Evolutionary conservation across 2,888 invertebrate species (phyloP), one percentile per base, ranked within the genome.

Genomic region (Tiliacea aurago): DNA sequence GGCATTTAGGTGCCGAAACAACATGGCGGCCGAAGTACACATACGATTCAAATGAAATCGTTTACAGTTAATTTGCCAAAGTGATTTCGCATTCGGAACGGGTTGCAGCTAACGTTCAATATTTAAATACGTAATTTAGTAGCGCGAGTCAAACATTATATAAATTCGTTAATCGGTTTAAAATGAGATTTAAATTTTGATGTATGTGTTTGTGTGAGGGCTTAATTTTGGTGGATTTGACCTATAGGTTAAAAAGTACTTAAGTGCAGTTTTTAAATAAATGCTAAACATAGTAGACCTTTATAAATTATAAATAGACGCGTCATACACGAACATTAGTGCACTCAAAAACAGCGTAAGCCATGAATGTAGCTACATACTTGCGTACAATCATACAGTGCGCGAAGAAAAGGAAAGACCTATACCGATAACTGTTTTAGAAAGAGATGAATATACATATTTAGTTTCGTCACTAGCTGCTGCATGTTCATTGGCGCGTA

Each of bases 151-250:
- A 78, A 82, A 80, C 47, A 62, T 68, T 67, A 59, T 37, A 82
- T 73, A 59, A 51, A 73, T 78, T 58, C 43, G 61, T 51, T 73
- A 62, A 82, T 78, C 62, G 47, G 73, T 53, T 78, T 78, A 66
- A 82, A 76, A 73, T 55, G 23, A 51, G 43, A 61, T 64, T 77
- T 58, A 62, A 71, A 65, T 47, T 47, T 66, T 66, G 73, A 67
- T 70, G 43, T 20, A 61, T 68, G 33, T 53, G 23, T 56, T 55
- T 63, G 49, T 23, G 5, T 37, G 37, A 71, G 4, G 23, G 41
- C 13, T 41, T 67, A 41, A 49, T 45, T 53, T 61, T 45, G 28
- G 23, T 58, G 28, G 18, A 4, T 61, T 59, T 71, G 0, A 33
- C 4, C 1, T 61, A 47, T 23, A 51, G 11, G 9, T 58, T 72